phyloP scores from a whole-genome alignment of 2,113 vertebrate genomes.

The Gallinago undulata region DNA sequence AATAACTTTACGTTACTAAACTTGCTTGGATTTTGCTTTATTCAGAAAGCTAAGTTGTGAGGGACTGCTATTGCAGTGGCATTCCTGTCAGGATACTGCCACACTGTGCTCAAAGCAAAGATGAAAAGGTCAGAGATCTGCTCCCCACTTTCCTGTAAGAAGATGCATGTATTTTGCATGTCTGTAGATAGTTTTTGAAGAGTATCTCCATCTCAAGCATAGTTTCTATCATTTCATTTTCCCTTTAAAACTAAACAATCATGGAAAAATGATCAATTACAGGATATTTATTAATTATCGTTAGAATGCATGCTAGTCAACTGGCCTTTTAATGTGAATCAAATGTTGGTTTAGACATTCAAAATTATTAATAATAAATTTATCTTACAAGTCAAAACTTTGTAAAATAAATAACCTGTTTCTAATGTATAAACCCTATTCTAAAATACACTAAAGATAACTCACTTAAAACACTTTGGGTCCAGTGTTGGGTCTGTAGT shows the following conservation, averaged over 20 bases:
- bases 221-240: background rate
- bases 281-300: slow-evolving; percentile 46
- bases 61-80: background rate
- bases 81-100: background rate
- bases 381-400: slow-evolving; percentile 37
- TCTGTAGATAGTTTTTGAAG: background rate
- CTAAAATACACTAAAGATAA: slow-evolving; percentile 55
- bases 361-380: slow-evolving; percentile 39
- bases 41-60: background rate
- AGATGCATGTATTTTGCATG: background rate
- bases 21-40: background rate
- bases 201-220: background rate
- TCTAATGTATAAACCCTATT: slow-evolving; percentile 57
- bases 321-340: slow-evolving; percentile 18
- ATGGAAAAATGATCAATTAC: slow-evolving; percentile 12
- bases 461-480: slow-evolving; percentile 21
- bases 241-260: slow-evolving; percentile 4
- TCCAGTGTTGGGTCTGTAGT: slow-evolving; percentile 41
- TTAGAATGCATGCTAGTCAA: slow-evolving; percentile 56
- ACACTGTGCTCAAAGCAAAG: background rate
- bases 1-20: background rate
- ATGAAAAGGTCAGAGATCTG: background rate
- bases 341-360: slow-evolving; percentile 41
- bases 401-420: slow-evolving; percentile 67
- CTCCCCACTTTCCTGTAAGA: background rate